Evolutionary conservation across 2,797 vertebrate species (phyloP), one percentile per base, ranked within the genome.

Genomic region (Erpetoichthys calabaricus): DNA sequence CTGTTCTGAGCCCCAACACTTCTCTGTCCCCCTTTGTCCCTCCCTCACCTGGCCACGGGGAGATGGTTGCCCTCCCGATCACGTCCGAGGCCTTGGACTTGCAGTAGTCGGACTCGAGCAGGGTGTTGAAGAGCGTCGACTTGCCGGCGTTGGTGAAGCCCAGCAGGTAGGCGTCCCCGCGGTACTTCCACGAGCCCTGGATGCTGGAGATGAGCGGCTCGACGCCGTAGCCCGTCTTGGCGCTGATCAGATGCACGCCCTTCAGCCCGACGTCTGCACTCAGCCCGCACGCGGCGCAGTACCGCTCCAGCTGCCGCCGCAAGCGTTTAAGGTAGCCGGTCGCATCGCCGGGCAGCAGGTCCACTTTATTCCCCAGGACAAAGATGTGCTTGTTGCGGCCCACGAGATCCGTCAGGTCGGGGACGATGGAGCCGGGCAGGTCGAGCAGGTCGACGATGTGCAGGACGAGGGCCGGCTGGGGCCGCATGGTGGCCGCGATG

Each of bases 211-310:
- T 73, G 59, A 97, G 69, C 4, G 62, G 71, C 68, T 98, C 94
- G 0, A 97, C 6, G 1, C 94, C 94, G 3, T 83, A 98, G 2
- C 92, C 94, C 0, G 91, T 97, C 78, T 92, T 95, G 59, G 92
- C 92, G 45, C 94, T 97, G 66, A 97, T 82, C 51, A 98, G 80
- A 51, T 90, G 83, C n/a, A 91, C 45, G 3, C 87, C 89, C 4
- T 77, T 80, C 49, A 81, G 56, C 60, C 63, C 63, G 4, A 44
- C 42, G 0, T 57, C 53, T 0, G 47, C 47, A n/a, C 59, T 51
- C 47, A 92, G 70, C 1, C 89, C 87, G 0, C 77, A 80, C 0
- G 64, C 65, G 4, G 25, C 45, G 4, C 90, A 92, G 56, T 75
- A 82, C 2, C 57, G 62, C 0, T 43, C 44, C 5, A 94, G 71